Percentiles rank a stretch among this genome's conserved stretches.
Conservation (phyloP, 2,888 invertebrate species). For the Netelia inedita region DNA sequence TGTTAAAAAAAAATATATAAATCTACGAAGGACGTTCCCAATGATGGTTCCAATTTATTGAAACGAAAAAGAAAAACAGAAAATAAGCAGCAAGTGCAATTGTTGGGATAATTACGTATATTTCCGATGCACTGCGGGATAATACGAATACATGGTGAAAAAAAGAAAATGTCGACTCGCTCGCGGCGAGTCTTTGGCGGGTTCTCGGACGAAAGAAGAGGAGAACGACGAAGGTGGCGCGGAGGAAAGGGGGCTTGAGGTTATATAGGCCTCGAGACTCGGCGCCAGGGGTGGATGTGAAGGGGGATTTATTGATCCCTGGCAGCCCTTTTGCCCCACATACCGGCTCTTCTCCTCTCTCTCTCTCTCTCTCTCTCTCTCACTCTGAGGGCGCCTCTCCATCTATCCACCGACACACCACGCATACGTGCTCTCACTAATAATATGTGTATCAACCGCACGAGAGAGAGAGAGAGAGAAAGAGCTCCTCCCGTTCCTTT, state of each 20-base stretch:
- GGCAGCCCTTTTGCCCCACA: conserved; percentile 79
- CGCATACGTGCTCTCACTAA: not conserved
- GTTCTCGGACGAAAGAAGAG: not conserved
- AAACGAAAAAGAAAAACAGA: too few species aligned
- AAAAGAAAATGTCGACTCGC: not conserved
- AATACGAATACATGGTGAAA: not conserved
- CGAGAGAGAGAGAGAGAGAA: too few species aligned
- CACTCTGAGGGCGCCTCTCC: conserved; percentile 36
- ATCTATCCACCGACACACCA: conserved; percentile 24
- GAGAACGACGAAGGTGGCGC: conserved; percentile 8
- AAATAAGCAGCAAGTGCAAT: too few species aligned
- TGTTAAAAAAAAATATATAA: too few species aligned
- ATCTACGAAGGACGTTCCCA: too few species aligned
- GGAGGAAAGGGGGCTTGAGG: conserved; percentile 36
- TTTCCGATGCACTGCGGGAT: not conserved
- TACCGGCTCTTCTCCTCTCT: conserved; percentile 68
- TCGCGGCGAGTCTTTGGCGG: conserved; percentile 8
- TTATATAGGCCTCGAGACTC: conserved; percentile 71
- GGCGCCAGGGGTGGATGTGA: conserved; percentile 48
- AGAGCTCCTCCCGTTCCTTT: conserved; percentile 13
- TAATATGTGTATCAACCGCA: not conserved
- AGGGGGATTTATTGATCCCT: conserved; percentile 77
- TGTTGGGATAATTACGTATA: not conserved
- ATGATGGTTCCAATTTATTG: too few species aligned
- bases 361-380: conserved; percentile 57